These are phyloP conservation scores for Melanargia galathea DNA, from an alignment of 2,888 invertebrate genomes.

Conservation along the genomic window DNA sequence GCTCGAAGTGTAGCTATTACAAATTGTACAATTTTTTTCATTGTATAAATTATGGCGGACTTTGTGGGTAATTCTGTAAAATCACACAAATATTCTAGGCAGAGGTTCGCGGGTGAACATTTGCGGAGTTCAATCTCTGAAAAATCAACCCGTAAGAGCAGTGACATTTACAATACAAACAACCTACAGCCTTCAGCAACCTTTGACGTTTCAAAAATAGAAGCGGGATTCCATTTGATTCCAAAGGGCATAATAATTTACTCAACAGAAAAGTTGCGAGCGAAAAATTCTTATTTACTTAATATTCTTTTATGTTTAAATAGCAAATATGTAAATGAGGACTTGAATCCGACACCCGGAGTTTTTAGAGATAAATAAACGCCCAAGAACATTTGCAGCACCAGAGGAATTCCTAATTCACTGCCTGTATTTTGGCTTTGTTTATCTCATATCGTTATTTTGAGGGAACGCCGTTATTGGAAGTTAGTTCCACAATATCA, in stretches of 20 bases:
- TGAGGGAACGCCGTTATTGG: too few relatives aligned
- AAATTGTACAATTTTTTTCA: not conserved
- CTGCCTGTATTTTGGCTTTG: too few relatives aligned
- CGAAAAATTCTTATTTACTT: not conserved
- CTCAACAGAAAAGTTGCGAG: not conserved
- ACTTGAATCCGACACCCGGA: too few relatives aligned
- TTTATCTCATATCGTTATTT: too few relatives aligned
- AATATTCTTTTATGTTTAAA: too few relatives aligned
- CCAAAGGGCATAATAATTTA: not conserved
- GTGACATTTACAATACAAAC: conserved; percentile 8
- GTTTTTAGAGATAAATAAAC: too few relatives aligned
- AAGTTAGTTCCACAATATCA: too few relatives aligned
- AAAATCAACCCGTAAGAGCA: not conserved
- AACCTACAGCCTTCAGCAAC: not conserved
- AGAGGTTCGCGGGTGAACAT: not conserved
- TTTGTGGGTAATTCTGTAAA: not conserved
- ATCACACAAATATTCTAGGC: too few relatives aligned
- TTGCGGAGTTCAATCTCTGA: not conserved
- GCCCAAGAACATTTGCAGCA: too few relatives aligned
- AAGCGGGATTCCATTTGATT: not conserved
- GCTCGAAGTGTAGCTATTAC: not conserved
- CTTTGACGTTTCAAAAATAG: not conserved
- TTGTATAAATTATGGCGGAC: not conserved
- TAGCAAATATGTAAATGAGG: too few relatives aligned
- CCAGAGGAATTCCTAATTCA: too few relatives aligned